Conservation (phyloP, 2,113 vertebrate genomes). For the Scytalopus superciliaris region DNA sequence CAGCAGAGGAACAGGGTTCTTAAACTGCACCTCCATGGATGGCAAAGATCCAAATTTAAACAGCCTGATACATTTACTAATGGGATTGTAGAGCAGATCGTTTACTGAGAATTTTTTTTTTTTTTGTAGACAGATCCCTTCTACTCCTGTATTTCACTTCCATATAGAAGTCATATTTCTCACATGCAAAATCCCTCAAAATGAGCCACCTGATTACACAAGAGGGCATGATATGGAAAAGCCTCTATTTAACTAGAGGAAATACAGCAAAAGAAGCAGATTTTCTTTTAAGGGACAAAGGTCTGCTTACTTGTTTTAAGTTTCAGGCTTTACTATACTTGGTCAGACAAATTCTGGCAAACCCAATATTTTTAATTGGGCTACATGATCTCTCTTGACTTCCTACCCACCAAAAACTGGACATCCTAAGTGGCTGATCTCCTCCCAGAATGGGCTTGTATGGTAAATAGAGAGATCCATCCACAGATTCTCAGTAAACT, state of each 20-base stretch:
- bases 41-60: neutral
- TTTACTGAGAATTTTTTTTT: neutral
- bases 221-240: neutral
- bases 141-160: neutral
- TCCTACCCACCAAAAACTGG: neutral
- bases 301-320: neutral
- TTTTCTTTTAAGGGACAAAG: neutral
- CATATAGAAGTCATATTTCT: neutral
- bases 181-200: neutral
- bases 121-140: neutral
- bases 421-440: rapidly evolving
- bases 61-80: neutral
- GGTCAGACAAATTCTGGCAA: neutral
- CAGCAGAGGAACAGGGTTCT: neutral
- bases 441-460: neutral
- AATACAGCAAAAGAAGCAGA: rapidly evolving
- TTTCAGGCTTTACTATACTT: neutral
- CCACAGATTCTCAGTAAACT: neutral
- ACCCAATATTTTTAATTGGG: rapidly evolving
- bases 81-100: neutral
- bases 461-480: neutral
- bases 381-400: neutral
- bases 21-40: neutral
- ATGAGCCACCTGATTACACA: neutral
- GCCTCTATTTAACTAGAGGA: neutral